Base-by-base conservation (phyloP, 2,888 invertebrate species). In the Furcula furcula region DNA sequence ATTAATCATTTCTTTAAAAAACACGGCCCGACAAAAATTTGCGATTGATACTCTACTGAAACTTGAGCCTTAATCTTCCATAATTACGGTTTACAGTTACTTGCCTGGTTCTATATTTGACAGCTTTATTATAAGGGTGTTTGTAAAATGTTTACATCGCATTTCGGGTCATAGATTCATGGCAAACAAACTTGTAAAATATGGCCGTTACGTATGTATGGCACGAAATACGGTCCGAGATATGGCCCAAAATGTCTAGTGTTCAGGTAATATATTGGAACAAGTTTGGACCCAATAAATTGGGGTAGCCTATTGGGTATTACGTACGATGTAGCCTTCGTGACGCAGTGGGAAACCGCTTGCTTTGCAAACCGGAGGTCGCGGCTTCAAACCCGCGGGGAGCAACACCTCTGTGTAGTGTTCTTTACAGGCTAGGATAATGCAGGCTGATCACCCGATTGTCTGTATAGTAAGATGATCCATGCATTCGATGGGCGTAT, bases 1-100 rank as follows among this genome's bases (percentile, higher is more conserved):
- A 54, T 54, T 42, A 56, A 54, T 54, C 53, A 54, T 38, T n/a
- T 10, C 7, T 31, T 35, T 29, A 22, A 36, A 55, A 35, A 46
- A 55, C 47, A 43, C 16, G 30, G 18, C n/a, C n/a, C n/a, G n/a
- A n/a, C n/a, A n/a, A n/a, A n/a, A n/a, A n/a, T n/a, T 9, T n/a
- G 29, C 31, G 12, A 15, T 26, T 4, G n/a, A 15, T 12, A 20
- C 2, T 13, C 18, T 31, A 16, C 36, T 22, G 10, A 54, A 36
- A 31, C 6, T 34, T 16, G 31, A 42, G n/a, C 29, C 32, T 34
- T 53, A 35, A 16, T 0, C 0, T 0, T 0, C 4, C 1, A 2
- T 1, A 1, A 1, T 19, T 39, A 52, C 31, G 13, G 19, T 25
- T 0, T 10, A 0, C 2, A 1, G 18, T 28, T 31, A 34, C 36